Percentiles rank a stretch among this genome's conserved stretches.
Conservation (phyloP, 2,797 vertebrate genomes). For the Orientallactaga sibirica region DNA sequence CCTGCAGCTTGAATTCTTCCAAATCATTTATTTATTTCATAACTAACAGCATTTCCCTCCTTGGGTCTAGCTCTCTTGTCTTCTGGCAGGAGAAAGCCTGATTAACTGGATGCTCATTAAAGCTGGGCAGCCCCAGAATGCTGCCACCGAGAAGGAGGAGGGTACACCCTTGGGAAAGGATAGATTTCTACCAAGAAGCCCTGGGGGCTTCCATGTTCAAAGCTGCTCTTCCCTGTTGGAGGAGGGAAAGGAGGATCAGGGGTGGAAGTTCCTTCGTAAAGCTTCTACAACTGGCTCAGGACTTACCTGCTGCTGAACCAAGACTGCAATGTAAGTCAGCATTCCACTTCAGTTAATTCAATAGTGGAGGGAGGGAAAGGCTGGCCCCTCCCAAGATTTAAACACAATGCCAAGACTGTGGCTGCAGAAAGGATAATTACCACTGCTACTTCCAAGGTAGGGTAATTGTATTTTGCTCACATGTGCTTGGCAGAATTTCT, state of each 20-base stretch:
- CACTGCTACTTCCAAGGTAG: background rate
- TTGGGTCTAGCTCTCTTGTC: background rate
- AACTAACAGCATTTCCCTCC: background rate
- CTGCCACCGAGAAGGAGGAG: background rate
- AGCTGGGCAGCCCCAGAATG: conserved; percentile 4
- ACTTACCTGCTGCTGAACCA: background rate
- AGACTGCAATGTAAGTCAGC: background rate
- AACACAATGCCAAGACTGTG: conserved; percentile 9
- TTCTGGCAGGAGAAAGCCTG: conserved; percentile 29
- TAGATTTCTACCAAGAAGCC: background rate
- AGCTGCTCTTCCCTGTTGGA: conserved; percentile 51
- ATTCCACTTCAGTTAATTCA: background rate
- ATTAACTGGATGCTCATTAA: conserved; percentile 35
- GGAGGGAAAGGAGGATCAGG: conserved; percentile 28
- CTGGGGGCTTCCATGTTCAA: conserved; percentile 27
- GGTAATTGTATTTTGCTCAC: background rate
- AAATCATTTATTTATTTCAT: conserved; percentile 34
- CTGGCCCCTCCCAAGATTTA: background rate
- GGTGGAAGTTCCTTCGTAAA: background rate
- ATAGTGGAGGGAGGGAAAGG: background rate
- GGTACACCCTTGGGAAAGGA: background rate
- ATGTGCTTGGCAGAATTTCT: background rate
- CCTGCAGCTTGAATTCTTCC: background rate
- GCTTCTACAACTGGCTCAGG: background rate
- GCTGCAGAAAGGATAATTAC: background rate